A percentile compares a stretch with the other conserved stretches of the same genome.
Conservation (phyloP, 2,797 vertebrate genomes). For the Amazonetta brasiliensis region DNA sequence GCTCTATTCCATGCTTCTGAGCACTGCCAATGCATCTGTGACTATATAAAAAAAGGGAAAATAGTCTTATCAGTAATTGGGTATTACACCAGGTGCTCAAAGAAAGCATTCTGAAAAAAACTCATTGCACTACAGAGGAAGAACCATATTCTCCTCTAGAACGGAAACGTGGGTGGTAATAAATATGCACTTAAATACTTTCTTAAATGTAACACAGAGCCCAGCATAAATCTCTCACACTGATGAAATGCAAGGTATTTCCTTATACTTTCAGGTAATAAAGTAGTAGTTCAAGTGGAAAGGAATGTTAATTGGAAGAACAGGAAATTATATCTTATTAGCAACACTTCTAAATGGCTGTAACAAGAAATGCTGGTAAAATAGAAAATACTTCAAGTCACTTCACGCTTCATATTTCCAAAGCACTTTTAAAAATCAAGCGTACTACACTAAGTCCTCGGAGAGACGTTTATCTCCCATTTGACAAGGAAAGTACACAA, state of each 20-base stretch:
- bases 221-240: neutral
- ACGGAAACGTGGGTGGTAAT: neutral
- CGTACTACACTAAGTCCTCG: neutral
- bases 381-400: neutral
- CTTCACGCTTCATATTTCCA: neutral
- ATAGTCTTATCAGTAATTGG: neutral
- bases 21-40: neutral
- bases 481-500: conserved; percentile 36
- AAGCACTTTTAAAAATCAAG: conserved; percentile 34
- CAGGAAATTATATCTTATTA: neutral
- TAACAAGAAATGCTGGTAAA: neutral
- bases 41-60: neutral
- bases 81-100: neutral
- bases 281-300: neutral
- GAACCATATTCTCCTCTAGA: neutral
- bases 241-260: conserved; percentile 3
- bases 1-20: neutral
- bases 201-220: neutral
- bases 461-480: neutral
- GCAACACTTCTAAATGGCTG: neutral
- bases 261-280: neutral
- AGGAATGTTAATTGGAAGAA: conserved; percentile 29
- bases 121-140: neutral
- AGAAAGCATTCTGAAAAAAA: neutral
- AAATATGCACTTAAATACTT: neutral